Percentiles rank a stretch among this genome's conserved stretches.
These are phyloP conservation scores for Megaceryle alcyon DNA, from an alignment of 2,797 vertebrate genomes.

Conservation along the genomic window DNA sequence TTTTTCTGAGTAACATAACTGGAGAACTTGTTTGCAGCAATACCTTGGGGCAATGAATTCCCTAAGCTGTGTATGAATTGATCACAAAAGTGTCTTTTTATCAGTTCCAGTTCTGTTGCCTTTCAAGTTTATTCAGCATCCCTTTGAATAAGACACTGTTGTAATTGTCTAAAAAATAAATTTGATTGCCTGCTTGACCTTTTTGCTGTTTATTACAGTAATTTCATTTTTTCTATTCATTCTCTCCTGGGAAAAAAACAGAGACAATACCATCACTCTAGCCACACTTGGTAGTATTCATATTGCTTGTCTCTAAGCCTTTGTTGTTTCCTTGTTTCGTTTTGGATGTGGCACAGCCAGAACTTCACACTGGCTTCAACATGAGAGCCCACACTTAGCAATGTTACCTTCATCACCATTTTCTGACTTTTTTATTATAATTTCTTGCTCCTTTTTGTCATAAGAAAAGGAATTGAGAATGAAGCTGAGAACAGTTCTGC, in stretches of 20 bases:
- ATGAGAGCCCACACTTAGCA: not conserved
- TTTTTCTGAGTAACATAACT: not conserved
- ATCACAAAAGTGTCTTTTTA: conserved; percentile 33
- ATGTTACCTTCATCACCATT: not conserved
- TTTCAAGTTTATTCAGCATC: conserved; percentile 53
- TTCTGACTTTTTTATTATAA: not conserved
- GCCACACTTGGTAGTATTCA: not conserved
- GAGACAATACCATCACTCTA: not conserved
- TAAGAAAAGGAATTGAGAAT: not conserved
- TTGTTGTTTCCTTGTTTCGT: not conserved
- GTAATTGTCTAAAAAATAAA: conserved; percentile 58
- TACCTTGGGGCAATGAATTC: conserved; percentile 7
- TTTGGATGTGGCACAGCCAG: not conserved
- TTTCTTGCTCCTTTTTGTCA: not conserved
- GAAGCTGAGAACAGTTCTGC: not conserved
- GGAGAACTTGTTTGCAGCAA: not conserved
- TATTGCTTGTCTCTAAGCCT: not conserved
- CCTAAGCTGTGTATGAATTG: conserved; percentile 2
- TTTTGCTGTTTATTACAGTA: not conserved
- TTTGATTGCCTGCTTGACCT: conserved; percentile 53
- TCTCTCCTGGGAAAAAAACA: conserved; percentile 1
- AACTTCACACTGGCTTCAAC: not conserved
- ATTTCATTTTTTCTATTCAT: conserved; percentile 22
- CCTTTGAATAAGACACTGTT: conserved; percentile 46
- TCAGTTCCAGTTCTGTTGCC: conserved; percentile 36